Conservation (phyloP, 2,888 invertebrate species). For the Fabriciana adippe region DNA sequence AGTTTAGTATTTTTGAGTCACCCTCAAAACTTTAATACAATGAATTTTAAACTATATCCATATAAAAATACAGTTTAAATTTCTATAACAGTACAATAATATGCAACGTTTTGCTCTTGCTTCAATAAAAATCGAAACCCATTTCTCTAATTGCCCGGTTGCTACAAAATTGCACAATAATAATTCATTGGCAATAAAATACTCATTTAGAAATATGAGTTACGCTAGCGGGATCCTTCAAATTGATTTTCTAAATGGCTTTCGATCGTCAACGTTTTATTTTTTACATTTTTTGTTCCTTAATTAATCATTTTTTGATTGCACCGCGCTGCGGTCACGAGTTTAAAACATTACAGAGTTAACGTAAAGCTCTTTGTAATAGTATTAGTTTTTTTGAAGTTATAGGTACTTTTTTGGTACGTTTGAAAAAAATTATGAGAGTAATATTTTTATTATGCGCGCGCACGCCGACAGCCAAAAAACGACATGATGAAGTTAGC, state of each 20-base stretch:
- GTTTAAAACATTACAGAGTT: not conserved
- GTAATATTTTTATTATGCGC: no score
- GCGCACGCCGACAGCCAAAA: no score
- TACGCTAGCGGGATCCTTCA: slow-evolving; percentile 45
- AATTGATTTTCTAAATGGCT: slow-evolving; percentile 42
- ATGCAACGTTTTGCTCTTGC: slow-evolving; percentile 34
- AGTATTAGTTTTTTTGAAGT: no score
- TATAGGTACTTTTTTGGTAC: no score
- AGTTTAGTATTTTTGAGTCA: slow-evolving; percentile 33
- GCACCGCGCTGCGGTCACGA: slow-evolving; percentile 4
- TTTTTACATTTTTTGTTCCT: slow-evolving; percentile 8
- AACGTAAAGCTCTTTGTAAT: no score
- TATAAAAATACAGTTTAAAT: not conserved
- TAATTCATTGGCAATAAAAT: slow-evolving; percentile 63
- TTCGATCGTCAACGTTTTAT: slow-evolving; percentile 30
- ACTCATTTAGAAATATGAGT: slow-evolving; percentile 57
- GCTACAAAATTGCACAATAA: slow-evolving; percentile 60
- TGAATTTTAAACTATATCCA: not conserved
- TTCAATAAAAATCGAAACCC: slow-evolving; percentile 50
- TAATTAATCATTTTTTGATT: slow-evolving; percentile 7
- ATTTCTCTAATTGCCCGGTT: slow-evolving; percentile 61
- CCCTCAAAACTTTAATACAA: not conserved
- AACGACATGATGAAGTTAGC: no score
- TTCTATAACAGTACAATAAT: not conserved
- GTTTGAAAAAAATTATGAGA: no score